These are phyloP conservation scores for Lithophane ornitopus DNA, from an alignment of 2,888 invertebrate species.

Conservation along the genomic window DNA sequence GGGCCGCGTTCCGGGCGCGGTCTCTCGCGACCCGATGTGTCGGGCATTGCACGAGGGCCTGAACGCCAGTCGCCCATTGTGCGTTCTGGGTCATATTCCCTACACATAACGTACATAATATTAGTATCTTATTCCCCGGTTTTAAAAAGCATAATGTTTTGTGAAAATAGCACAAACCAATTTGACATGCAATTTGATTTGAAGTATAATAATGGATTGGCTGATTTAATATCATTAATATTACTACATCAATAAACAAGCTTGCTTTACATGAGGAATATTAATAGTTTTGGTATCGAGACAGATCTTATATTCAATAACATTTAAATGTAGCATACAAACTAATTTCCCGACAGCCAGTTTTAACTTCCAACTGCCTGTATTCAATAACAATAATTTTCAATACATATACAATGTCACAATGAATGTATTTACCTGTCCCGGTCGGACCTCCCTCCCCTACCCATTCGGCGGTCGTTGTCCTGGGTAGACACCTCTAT, in stretches of 20 bases:
- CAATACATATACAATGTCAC: constrained; percentile 19
- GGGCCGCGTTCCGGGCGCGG: constrained; percentile 74
- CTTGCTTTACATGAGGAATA: background rate
- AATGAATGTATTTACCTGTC: constrained; percentile 79
- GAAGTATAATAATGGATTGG: background rate
- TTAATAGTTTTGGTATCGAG: background rate
- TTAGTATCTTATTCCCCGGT: background rate
- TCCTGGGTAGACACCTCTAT: constrained; percentile 95
- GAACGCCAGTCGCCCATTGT: constrained; percentile 95
- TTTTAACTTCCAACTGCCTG: constrained; percentile 16
- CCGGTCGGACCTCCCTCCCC: constrained; percentile 87
- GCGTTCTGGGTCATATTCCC: constrained; percentile 92
- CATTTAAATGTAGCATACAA: constrained; percentile 3
- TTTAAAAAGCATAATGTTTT: background rate
- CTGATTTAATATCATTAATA: background rate
- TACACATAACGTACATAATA: constrained; percentile 53
- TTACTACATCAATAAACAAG: background rate
- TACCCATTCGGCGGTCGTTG: constrained; percentile 92
- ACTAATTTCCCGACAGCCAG: background rate
- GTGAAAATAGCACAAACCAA: background rate
- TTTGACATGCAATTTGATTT: background rate
- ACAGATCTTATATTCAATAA: background rate
- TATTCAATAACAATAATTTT: constrained; percentile 41
- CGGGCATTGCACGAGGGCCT: constrained; percentile 91
- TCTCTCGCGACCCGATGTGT: constrained; percentile 68